Evolutionary conservation across 2,797 vertebrate species (phyloP), one percentile per base, ranked within the genome.

Genomic region (Sebastes wilsoni): DNA sequence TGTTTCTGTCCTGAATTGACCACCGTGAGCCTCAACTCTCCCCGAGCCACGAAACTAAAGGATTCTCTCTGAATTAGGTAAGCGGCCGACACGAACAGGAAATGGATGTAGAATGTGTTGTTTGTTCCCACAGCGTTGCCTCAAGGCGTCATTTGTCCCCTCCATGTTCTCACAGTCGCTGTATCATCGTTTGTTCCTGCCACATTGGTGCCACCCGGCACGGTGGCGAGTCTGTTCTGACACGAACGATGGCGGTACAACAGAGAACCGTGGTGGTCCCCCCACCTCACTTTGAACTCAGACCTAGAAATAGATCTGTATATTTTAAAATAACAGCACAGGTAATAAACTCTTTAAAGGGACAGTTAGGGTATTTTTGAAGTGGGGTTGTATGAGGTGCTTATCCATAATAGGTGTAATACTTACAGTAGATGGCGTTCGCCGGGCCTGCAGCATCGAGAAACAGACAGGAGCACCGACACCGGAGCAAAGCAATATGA

Each of bases 121-220:
- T 73, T 80, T 73, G 77, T 67, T 81, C 77, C 72, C 59, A 9
- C 22, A 10, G 78, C 23, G 4, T 8, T 7, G 81, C 83, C 81
- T n/a, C 72, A 65, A 84, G 82, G 79, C 27, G 36, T 82, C 67
- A 68, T 61, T 72, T 64, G 72, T 86, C 80, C 75, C 77, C 8
- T 30, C 78, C 75, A 75, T 81, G 75, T 78, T 83, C 85, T 80
- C 72, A 23, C 81, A 61, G 69, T 22, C 58, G 22, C 75, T 38
- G 75, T 77, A 22, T 75, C 78, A 72, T 74, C 71, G 14, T 46
- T 86, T 76, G 83, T 87, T 77, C 77, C 6, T 72, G 75, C 56
- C 60, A 74, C 72, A 25, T 49, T 64, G 73, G 46, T 56, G 74
- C 71, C 74, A 72, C 61, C 70, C 34, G 38, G 67, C 64, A 20